Percentiles rank a stretch among this genome's conserved stretches.
Conservation (phyloP, 2,797 vertebrate genomes). For the Rhyacichthys aspro region DNA sequence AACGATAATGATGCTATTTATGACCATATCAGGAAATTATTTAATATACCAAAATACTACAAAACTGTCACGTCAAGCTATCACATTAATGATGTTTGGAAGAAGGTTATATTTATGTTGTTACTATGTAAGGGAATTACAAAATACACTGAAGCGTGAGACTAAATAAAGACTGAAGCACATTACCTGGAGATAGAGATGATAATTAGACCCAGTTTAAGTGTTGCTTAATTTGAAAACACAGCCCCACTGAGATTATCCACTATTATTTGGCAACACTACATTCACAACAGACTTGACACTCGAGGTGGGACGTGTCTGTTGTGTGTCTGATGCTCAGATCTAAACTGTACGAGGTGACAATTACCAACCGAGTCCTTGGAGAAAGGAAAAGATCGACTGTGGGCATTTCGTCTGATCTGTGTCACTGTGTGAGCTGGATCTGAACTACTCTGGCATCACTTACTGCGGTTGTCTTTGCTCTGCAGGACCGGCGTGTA, state of each 20-base stretch:
- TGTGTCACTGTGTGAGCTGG: neutral
- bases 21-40: too few species aligned
- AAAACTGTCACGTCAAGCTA: too few species aligned
- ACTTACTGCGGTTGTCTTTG: slow-evolving; percentile 91
- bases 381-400: slow-evolving; percentile 4
- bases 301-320: slow-evolving; percentile 27
- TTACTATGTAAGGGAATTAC: slow-evolving; percentile 1
- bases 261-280: slow-evolving; percentile 15
- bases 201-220: neutral
- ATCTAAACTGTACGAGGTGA: slow-evolving; percentile 13
- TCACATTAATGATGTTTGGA: too few species aligned
- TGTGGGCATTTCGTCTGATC: neutral
- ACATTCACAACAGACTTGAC: slow-evolving; percentile 1
- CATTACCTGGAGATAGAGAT: neutral
- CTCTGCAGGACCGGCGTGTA: slow-evolving; percentile 85
- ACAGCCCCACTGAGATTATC: neutral
- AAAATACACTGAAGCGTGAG: neutral
- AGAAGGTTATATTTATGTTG: too few species aligned
- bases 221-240: neutral
- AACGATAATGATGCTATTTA: too few species aligned
- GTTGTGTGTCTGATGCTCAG: slow-evolving; percentile 12
- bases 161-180: slow-evolving; percentile 1
- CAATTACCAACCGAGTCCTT: slow-evolving; percentile 3
- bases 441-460: too few species aligned
- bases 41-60: too few species aligned